A percentile compares a stretch with the other conserved stretches of the same genome.
phyloP scores from a whole-genome alignment of 1,140 invertebrate species.

The Ectropis grisescens region DNA sequence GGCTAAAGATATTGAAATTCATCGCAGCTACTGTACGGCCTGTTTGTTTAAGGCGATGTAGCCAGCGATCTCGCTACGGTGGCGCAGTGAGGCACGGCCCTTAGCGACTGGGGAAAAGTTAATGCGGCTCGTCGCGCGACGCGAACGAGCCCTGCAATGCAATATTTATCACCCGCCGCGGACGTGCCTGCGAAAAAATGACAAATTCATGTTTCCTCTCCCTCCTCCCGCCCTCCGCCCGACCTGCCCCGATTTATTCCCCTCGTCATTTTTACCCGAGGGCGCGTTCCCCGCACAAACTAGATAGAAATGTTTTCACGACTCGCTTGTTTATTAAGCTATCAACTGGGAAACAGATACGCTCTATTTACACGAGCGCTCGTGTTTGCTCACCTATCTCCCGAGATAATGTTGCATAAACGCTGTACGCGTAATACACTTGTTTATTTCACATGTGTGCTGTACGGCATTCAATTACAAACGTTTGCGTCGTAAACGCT shows the following conservation, averaged over 20 bases:
- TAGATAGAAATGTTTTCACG: constrained; percentile 61
- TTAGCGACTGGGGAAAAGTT: constrained; percentile 36
- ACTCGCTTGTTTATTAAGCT: constrained; percentile 61
- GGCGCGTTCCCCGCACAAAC: constrained; percentile 43
- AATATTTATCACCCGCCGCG: constrained; percentile 62
- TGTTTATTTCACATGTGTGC: constrained; percentile 27
- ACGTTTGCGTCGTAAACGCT: constrained; percentile 11
- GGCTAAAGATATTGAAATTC: too few species aligned
- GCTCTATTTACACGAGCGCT: constrained; percentile 48
- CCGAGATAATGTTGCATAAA: constrained; percentile 58
- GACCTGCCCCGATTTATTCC: constrained; percentile 47
- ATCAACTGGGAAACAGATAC: constrained; percentile 55
- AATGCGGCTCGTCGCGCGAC: constrained; percentile 33
- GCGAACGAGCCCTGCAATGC: constrained; percentile 50
- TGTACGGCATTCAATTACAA: constrained; percentile 25
- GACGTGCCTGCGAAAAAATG: constrained; percentile 65
- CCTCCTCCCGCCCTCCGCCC: constrained; percentile 12
- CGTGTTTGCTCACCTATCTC: constrained; percentile 47
- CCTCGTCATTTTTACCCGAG: constrained; percentile 60
- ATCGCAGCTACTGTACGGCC: too few species aligned
- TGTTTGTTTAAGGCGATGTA: too few species aligned
- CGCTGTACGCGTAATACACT: constrained; percentile 35
- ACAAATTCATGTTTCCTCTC: constrained; percentile 61
- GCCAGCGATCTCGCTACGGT: too few species aligned
- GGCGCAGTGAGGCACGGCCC: too few species aligned